Conservation (phyloP, 1,140 invertebrate genomes). For the Magallana ariakensis region DNA sequence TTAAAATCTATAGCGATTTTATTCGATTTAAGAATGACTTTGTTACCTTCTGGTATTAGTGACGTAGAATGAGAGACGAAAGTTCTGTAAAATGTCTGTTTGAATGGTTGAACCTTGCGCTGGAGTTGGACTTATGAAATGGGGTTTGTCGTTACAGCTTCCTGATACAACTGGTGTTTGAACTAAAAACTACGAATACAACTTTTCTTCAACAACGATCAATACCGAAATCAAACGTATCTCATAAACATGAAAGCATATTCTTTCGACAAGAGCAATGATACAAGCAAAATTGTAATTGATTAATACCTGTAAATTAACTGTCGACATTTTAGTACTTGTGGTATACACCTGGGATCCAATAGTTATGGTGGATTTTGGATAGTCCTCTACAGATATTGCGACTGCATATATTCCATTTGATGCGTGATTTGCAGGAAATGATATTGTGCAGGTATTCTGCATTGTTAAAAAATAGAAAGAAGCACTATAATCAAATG, state of each 20-base stretch:
- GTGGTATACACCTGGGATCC: conserved; percentile 51
- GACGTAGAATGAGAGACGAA: not conserved
- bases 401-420: conserved; percentile 61
- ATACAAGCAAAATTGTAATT: too few species aligned
- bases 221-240: too few species aligned
- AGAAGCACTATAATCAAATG: too few species aligned
- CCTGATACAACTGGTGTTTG: not conserved
- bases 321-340: conserved; percentile 39
- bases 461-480: not conserved
- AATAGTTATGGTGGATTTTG: conserved; percentile 52
- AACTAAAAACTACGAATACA: conserved; percentile 31
- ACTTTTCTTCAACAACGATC: not conserved
- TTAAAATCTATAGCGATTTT: too few species aligned
- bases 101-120: not conserved
- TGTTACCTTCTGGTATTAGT: not conserved
- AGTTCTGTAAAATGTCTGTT: not conserved
- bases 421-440: conserved; percentile 42
- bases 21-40: too few species aligned
- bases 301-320: conserved; percentile 58
- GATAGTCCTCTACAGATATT: conserved; percentile 61
- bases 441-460: conserved; percentile 57
- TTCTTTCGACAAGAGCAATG: too few species aligned
- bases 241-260: too few species aligned
- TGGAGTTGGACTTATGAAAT: conserved; percentile 24
- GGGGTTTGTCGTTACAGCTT: conserved; percentile 27